Evolutionary conservation across 2,797 vertebrate genomes (phyloP), one percentile per base, ranked within the genome.

Genomic region (Lemur catta): DNA sequence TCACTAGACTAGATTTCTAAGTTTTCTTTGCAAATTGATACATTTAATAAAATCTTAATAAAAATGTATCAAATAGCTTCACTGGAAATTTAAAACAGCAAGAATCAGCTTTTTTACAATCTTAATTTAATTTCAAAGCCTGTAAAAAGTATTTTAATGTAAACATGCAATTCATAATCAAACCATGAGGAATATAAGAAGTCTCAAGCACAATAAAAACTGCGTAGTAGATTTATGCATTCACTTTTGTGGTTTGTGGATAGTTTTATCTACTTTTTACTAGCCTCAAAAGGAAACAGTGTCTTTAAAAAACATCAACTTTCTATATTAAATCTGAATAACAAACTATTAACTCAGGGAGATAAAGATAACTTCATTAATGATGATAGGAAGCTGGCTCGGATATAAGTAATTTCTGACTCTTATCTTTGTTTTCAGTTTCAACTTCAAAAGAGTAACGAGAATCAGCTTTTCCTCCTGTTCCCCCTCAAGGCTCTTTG

Each of bases 361-460:
- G 97, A 96, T 94, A 96, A 97, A 92, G 11, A 95, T 8, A 89
- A 96, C 24, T 93, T 97, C 76, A 97, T 96, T 97, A 97, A 82
- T 96, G 50, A 95, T 80, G 41, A 89, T 13, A 97, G 96, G 89
- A 4, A 38, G 94, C 43, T 94, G 43, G 71, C 35, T 96, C 1
- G 15, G 52, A 89, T 92, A 85, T 89, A 78, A 85, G 3, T 95
- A 95, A 97, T 96, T 95, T 97, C 9, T 78, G 50, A 95, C 1
- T 93, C 96, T 95, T 94, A 90, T 96, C 15, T 93, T 35, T 96
- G 48, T 74, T 94, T 84, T 96, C 81, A 95, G 80, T 93, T 59
- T 72, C 84, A 93, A 7, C 88, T 98, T 97, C 96, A 95, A 38
- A 80, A 95, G 93, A 94, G 0, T 59, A 94, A 96, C 97, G 84